Base-by-base conservation (phyloP, 2,888 invertebrate species). In the Clostera curtula region DNA sequence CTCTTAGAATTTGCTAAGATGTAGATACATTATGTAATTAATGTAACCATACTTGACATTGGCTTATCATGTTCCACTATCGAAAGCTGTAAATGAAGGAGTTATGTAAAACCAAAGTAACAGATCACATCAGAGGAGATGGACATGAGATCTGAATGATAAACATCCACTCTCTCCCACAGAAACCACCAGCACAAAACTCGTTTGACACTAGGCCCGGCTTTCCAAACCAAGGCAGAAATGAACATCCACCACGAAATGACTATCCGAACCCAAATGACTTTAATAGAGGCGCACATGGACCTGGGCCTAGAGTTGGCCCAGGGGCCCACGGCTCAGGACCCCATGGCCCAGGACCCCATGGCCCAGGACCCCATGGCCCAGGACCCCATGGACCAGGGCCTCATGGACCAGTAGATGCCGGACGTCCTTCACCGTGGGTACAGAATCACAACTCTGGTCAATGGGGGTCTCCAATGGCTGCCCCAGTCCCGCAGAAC, bases 181-280 rank as follows among this genome's bases (percentile, higher is more conserved):
- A 36, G 5, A 36, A 31, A 14, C 31, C 35, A 14, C 37, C 48
- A 9, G 36, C 38, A 4, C 50, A 44, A 15, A 37, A 33, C 11
- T 34, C 29, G 5, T 68, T 49, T 29, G 54, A 66, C 6, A 36
- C 47, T 12, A 44, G 50, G 15, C 43, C 50, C 5, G 44, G 31
- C 5, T 61, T 54, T 29, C 38, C 50, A 1, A 50, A 44, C 11
- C 48, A 49, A 35, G 29, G 41, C 2, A 36, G 43, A 15, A 40
- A 35, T 19, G 49, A 49, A 13, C 57, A 55, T 19, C 29, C 18
- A 12, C 6, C 15, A 2, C 8, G 24, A n/a, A 15, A 15, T 17
- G 24, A 11, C 24, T 33, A 23, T 10, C 15, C 9, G 12, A 29
- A 16, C 0, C 4, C 34, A 15, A 49, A 38, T 29, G 36, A 36